Percentiles rank a stretch among this genome's conserved stretches.
Conservation (phyloP, 2,797 vertebrate genomes). For the Anguilla obscura region DNA sequence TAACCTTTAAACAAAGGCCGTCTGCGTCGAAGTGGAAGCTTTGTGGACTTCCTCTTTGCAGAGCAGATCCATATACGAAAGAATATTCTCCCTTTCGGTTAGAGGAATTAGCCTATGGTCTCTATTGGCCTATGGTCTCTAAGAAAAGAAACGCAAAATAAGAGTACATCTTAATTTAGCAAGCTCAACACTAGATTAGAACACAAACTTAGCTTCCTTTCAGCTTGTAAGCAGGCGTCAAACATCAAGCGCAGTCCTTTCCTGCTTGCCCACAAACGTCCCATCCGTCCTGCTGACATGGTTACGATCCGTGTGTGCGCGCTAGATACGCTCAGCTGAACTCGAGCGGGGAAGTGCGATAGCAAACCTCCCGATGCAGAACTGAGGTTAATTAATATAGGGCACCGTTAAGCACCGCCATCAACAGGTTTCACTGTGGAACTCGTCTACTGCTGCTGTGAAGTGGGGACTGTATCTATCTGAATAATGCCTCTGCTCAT, state of each 20-base stretch:
- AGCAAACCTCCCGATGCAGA: constrained; percentile 35
- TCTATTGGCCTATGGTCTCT: background rate
- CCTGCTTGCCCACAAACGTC: background rate
- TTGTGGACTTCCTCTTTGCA: constrained; percentile 41
- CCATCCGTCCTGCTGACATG: background rate
- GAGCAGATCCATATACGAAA: background rate
- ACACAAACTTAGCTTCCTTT: background rate
- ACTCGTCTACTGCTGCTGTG: background rate
- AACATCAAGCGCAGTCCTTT: background rate
- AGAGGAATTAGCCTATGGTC: constrained; percentile 34
- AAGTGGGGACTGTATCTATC: background rate
- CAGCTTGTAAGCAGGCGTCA: background rate
- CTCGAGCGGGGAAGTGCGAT: background rate
- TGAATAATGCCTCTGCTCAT: background rate
- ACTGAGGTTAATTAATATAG: constrained; percentile 51
- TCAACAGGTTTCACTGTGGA: constrained; percentile 44
- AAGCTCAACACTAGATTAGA: background rate
- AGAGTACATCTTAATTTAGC: background rate
- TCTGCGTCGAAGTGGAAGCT: constrained; percentile 8
- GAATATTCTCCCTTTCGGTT: constrained; percentile 1
- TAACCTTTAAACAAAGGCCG: constrained; percentile 3
- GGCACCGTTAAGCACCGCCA: constrained; percentile 59
- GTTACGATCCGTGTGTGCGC: background rate
- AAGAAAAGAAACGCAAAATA: constrained; percentile 28
- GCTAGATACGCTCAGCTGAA: background rate